A percentile compares a stretch with the other conserved stretches of the same genome.
Conservation (phyloP, 2,113 vertebrate species). For the Pelecanus crispus region DNA sequence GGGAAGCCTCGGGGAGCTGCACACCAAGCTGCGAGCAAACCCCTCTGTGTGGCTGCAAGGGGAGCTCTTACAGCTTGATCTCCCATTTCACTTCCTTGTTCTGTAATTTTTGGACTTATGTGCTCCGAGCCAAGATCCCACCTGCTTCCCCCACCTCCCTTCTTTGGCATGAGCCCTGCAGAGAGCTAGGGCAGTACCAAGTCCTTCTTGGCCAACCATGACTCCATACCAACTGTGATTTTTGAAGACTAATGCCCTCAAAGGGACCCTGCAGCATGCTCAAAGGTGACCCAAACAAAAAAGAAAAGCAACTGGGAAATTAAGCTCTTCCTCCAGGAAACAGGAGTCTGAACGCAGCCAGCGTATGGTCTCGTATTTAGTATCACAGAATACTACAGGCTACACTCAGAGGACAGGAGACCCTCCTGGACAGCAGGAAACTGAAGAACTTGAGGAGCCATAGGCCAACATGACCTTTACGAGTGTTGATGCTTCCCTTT, state of each 20-base stretch:
- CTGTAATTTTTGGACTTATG: not conserved
- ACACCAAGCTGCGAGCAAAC: not conserved
- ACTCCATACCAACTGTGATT: not conserved
- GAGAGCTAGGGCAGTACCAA: not conserved
- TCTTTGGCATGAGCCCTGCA: not conserved
- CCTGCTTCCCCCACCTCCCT: not conserved
- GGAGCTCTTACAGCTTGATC: not conserved
- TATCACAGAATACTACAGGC: not conserved
- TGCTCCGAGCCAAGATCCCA: not conserved
- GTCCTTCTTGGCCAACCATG: not conserved
- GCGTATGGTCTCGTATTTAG: not conserved
- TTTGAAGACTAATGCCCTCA: not conserved
- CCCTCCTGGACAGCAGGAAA: not conserved
- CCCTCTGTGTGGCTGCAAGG: accelerated
- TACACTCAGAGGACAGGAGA: not conserved
- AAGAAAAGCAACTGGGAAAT: not conserved
- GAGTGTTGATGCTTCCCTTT: not conserved
- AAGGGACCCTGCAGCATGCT: not conserved
- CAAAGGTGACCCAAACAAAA: not conserved
- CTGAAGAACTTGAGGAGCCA: not conserved
- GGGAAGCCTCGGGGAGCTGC: not conserved
- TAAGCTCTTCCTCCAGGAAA: not conserved
- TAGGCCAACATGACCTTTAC: not conserved
- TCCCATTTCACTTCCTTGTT: not conserved
- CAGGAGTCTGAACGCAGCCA: not conserved